Percentiles rank a stretch among this genome's conserved stretches.
Conservation (phyloP, 2,113 vertebrate genomes). For the Rallus limicola region DNA sequence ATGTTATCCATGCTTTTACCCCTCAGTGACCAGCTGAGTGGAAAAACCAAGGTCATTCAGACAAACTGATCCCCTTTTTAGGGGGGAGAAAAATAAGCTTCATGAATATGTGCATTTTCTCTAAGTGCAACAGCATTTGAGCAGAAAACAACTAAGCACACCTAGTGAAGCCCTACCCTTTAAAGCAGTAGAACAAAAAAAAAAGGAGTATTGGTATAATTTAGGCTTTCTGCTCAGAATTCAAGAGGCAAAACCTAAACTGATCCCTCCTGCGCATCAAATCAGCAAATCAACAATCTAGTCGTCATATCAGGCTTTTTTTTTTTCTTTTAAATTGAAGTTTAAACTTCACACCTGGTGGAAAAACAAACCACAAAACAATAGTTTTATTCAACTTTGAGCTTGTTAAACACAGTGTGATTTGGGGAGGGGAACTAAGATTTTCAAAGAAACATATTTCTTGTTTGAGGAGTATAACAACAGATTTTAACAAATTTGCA, state of each 20-base stretch:
- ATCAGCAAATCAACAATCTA: not conserved
- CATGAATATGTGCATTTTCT: not conserved
- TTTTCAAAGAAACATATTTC: not conserved
- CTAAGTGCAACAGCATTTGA: not conserved
- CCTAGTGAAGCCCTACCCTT: not conserved
- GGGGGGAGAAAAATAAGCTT: not conserved
- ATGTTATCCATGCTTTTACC: conserved; percentile 47
- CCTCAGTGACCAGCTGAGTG: conserved; percentile 13
- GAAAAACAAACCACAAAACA: not conserved
- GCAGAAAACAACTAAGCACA: conserved; percentile 19
- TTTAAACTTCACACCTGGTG: not conserved
- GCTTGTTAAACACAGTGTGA: not conserved
- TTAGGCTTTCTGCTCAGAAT: not conserved
- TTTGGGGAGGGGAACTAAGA: accelerated
- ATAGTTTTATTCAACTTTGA: not conserved
- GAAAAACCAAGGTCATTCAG: conserved; percentile 45
- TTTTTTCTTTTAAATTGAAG: not conserved
- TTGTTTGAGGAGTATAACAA: not conserved
- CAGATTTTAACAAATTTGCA: not conserved
- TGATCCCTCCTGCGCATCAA: not conserved
- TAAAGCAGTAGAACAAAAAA: not conserved
- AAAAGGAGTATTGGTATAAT: not conserved
- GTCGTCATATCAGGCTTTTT: not conserved
- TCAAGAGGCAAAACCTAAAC: not conserved
- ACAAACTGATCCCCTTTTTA: not conserved